A percentile compares a stretch with the other conserved stretches of the same genome.
Conservation (phyloP, 2,113 vertebrate species). For the Cnemophilus loriae region DNA sequence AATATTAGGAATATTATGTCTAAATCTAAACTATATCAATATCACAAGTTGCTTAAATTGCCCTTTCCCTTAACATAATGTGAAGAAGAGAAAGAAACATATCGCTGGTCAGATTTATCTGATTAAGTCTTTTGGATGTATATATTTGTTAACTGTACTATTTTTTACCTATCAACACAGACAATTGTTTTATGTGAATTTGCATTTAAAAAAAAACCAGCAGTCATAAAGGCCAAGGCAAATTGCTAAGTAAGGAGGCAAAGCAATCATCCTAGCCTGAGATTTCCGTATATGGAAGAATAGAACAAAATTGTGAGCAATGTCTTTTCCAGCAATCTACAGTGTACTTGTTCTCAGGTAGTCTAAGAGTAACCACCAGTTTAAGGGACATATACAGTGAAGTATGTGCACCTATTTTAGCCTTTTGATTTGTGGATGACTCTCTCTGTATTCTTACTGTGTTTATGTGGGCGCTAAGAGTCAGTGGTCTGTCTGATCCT, state of each 20-base stretch:
- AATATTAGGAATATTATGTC: neutral
- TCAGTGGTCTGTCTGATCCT: neutral
- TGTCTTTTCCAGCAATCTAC: neutral
- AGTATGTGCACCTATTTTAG: neutral
- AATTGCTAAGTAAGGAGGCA: neutral
- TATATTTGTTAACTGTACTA: neutral
- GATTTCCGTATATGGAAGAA: neutral
- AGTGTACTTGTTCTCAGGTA: accelerated
- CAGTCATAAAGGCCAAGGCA: neutral
- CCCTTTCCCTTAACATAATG: neutral
- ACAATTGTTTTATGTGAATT: neutral
- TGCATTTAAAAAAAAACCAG: neutral
- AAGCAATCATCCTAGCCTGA: neutral
- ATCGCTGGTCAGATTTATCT: neutral
- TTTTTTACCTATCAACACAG: neutral
- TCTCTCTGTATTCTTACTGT: neutral
- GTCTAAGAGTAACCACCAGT: neutral
- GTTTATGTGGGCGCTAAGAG: neutral
- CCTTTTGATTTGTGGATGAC: neutral
- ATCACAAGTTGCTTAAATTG: neutral
- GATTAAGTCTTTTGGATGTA: neutral
- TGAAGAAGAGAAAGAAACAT: neutral
- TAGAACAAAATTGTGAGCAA: neutral
- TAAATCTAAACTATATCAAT: neutral
- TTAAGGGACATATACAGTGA: neutral